Percentiles rank a stretch among this genome's conserved stretches.
phyloP scores from a whole-genome alignment of 2,113 vertebrate species.

The Micromys minutus region DNA sequence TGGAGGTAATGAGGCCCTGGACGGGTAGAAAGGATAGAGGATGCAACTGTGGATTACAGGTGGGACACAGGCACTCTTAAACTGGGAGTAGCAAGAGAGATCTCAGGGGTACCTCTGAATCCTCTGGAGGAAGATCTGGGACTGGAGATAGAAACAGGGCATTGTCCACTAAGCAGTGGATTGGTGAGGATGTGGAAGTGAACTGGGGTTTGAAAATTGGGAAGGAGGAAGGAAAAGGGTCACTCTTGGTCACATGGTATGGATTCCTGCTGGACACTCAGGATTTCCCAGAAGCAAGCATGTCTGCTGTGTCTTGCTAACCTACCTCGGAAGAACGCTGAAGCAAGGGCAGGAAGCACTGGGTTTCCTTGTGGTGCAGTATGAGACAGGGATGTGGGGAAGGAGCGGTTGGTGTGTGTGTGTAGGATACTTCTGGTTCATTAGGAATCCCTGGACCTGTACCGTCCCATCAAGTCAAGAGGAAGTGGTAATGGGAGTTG shows the following conservation, averaged over 20 bases:
- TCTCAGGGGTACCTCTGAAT: neutral
- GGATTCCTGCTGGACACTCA: neutral
- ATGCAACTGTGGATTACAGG: neutral
- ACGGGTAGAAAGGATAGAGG: too few species aligned
- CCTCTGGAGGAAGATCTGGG: neutral
- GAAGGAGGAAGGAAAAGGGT: neutral
- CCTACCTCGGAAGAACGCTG: neutral
- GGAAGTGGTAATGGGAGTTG: neutral
- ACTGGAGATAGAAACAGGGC: neutral
- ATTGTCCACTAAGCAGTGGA: neutral
- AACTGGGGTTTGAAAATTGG: neutral
- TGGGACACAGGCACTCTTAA: neutral
- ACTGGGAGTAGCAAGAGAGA: neutral
- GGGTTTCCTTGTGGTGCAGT: neutral
- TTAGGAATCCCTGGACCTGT: constrained; percentile 4
- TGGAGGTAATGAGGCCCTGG: neutral
- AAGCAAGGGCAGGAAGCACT: neutral
- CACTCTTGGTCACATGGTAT: neutral
- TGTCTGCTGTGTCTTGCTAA: neutral
- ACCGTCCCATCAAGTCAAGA: neutral
- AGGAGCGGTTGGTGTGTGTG: too few species aligned
- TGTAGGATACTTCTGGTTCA: neutral
- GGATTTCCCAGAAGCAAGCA: neutral
- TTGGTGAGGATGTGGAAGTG: neutral
- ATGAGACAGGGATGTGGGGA: too few species aligned